Conservation (phyloP, 2,888 invertebrate genomes). For the Drosophila villosipedis region DNA sequence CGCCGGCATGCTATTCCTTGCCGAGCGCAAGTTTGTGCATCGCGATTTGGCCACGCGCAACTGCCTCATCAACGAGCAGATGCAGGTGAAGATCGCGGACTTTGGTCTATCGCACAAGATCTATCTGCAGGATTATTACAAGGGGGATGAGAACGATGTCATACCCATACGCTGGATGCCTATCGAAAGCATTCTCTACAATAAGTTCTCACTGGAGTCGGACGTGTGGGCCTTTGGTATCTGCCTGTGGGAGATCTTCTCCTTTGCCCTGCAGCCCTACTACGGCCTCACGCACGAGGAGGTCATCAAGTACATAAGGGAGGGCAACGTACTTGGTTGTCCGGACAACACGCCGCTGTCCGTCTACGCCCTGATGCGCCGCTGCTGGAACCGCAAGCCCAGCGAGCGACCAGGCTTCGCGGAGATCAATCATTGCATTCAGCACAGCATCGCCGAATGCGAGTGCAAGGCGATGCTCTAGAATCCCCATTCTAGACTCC, state of each 20-base stretch:
- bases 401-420: conserved; percentile 94
- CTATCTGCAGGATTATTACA: conserved; percentile 97
- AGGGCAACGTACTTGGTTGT: conserved; percentile 94
- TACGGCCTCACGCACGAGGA: conserved; percentile 99
- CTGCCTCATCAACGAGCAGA: conserved; percentile 96
- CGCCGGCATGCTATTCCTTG: conserved; percentile 97
- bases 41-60: conserved; percentile 97
- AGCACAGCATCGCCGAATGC: conserved; percentile 87
- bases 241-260: conserved; percentile 98
- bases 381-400: conserved; percentile 96
- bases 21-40: conserved; percentile 97
- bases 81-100: conserved; percentile 98
- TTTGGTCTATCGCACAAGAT: conserved; percentile 98
- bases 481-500: background rate
- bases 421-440: conserved; percentile 91
- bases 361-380: conserved; percentile 96
- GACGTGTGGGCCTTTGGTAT: conserved; percentile 99
- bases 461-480: conserved; percentile 84
- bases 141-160: conserved; percentile 97
- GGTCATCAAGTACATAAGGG: conserved; percentile 97
- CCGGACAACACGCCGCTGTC: conserved; percentile 95
- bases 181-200: conserved; percentile 97
- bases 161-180: conserved; percentile 99
- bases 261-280: conserved; percentile 97
- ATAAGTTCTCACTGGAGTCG: conserved; percentile 97